Percentiles rank a stretch among this genome's conserved stretches.
Conservation (phyloP, 2,797 vertebrate species). For the Aeoliscus strigatus region DNA sequence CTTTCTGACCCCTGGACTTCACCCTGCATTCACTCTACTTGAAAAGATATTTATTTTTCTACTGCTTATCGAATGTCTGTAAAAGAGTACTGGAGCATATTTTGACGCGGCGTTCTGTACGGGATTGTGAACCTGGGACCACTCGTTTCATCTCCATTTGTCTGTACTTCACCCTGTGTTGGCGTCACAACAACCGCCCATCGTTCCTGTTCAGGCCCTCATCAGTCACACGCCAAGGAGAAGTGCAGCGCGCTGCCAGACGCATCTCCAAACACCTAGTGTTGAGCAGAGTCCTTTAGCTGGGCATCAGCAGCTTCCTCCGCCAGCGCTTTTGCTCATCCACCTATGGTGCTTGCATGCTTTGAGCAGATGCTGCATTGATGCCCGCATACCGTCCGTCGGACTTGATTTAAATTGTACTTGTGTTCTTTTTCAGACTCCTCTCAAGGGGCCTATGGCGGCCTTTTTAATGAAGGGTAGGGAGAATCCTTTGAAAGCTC, state of each 20-base stretch:
- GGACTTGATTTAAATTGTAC: slow-evolving; percentile 81
- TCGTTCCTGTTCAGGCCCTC: slow-evolving; percentile 10
- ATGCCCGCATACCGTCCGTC: slow-evolving; percentile 60
- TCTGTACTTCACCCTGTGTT: slow-evolving; percentile 24
- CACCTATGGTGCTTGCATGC: slow-evolving; percentile 61
- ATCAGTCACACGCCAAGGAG: slow-evolving; percentile 25
- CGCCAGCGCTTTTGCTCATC: slow-evolving; percentile 60
- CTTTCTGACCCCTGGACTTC: too few species aligned
- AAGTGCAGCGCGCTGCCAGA: slow-evolving; percentile 59
- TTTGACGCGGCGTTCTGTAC: slow-evolving; percentile 16
- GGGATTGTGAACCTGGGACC: slow-evolving; percentile 1
- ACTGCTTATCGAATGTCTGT: slow-evolving; percentile 73
- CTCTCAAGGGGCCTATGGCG: slow-evolving; percentile 85
- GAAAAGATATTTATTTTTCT: slow-evolving; percentile 12
- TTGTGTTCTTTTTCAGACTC: slow-evolving; percentile 98
- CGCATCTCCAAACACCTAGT: slow-evolving; percentile 45
- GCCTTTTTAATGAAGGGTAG: slow-evolving; percentile 93
- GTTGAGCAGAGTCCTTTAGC: slow-evolving; percentile 8
- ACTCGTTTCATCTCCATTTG: slow-evolving; percentile 3
- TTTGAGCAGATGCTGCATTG: slow-evolving; percentile 20
- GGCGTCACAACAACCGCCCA: slow-evolving; percentile 5
- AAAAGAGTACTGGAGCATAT: slow-evolving; percentile 88
- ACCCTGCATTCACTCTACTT: too few species aligned
- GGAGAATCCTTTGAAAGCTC: slow-evolving; percentile 90
- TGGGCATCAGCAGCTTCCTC: slow-evolving; percentile 37